Evolutionary conservation across 2,888 invertebrate species (phyloP).

Genomic region (Xylophagus ater): DNA sequence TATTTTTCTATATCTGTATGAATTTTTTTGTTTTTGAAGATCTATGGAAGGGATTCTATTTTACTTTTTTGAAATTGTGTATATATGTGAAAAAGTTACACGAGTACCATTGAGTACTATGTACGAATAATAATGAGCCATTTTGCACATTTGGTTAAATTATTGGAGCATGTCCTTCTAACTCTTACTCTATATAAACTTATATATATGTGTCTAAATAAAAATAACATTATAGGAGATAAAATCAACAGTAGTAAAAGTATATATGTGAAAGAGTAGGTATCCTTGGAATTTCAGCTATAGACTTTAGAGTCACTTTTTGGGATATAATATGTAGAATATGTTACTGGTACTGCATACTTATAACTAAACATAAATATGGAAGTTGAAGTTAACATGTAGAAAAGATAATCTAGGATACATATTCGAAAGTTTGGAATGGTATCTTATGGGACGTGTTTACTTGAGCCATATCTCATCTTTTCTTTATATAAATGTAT

Average conservation of each 20-base stretch:
- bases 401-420: too few relatives aligned
- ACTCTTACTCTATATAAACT: too few relatives aligned
- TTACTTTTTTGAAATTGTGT: neutral
- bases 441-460: too few relatives aligned
- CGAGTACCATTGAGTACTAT: slow-evolving; percentile 16
- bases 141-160: slow-evolving; percentile 19
- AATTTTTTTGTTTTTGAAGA: neutral
- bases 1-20: slow-evolving; percentile 1
- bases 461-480: too few relatives aligned
- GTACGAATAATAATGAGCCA: slow-evolving; percentile 19
- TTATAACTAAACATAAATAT: too few relatives aligned
- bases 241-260: neutral
- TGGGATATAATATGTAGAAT: too few relatives aligned
- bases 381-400: too few relatives aligned
- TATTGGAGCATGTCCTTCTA: slow-evolving; percentile 15
- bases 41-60: neutral
- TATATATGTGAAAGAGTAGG: slow-evolving; percentile 3
- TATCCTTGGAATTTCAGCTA: slow-evolving; percentile 8
- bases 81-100: slow-evolving; percentile 4
- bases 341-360: too few relatives aligned
- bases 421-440: too few relatives aligned
- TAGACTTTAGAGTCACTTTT: slow-evolving; percentile 5
- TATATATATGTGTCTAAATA: neutral
- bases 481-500: too few relatives aligned
- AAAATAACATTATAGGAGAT: neutral